phyloP scores from a whole-genome alignment of 1,140 invertebrate species.

The Saccostrea cuccullata region DNA sequence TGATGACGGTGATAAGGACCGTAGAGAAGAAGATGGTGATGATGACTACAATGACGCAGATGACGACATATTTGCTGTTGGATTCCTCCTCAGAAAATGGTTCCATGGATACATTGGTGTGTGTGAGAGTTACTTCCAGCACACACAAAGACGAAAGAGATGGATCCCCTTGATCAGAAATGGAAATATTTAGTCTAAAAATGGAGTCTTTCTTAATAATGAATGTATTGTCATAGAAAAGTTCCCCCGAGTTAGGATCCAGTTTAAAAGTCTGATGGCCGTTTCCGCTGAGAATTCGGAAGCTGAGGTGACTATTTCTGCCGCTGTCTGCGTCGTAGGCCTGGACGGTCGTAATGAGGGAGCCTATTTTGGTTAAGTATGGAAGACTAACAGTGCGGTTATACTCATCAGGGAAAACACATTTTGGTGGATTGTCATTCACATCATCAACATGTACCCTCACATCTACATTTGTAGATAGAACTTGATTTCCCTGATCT shows the following conservation, averaged over 20 bases:
- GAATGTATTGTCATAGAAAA: constrained; percentile 60
- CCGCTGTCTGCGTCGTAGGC: constrained; percentile 91
- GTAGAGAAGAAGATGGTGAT: constrained; percentile 68
- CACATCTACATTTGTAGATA: constrained; percentile 87
- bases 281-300: constrained; percentile 91
- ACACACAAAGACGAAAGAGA: constrained; percentile 55
- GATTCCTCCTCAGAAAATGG: constrained; percentile 36
- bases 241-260: constrained; percentile 60
- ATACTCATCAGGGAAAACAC: constrained; percentile 80
- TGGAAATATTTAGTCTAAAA: constrained; percentile 62
- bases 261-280: constrained; percentile 84
- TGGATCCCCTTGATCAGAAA: constrained; percentile 63
- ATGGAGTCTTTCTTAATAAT: constrained; percentile 55
- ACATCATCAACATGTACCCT: constrained; percentile 86
- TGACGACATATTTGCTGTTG: constrained; percentile 64
- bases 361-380: constrained; percentile 61
- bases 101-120: constrained; percentile 64
- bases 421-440: constrained; percentile 90
- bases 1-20: constrained; percentile 67
- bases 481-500: constrained; percentile 89
- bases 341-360: constrained; percentile 67
- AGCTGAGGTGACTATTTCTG: constrained; percentile 91
- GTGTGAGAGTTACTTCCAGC: constrained; percentile 63
- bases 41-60: constrained; percentile 67
- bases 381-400: constrained; percentile 67